These are phyloP conservation scores for Aphelinus certus DNA, from an alignment of 1,140 invertebrate species.

Conservation along the genomic window DNA sequence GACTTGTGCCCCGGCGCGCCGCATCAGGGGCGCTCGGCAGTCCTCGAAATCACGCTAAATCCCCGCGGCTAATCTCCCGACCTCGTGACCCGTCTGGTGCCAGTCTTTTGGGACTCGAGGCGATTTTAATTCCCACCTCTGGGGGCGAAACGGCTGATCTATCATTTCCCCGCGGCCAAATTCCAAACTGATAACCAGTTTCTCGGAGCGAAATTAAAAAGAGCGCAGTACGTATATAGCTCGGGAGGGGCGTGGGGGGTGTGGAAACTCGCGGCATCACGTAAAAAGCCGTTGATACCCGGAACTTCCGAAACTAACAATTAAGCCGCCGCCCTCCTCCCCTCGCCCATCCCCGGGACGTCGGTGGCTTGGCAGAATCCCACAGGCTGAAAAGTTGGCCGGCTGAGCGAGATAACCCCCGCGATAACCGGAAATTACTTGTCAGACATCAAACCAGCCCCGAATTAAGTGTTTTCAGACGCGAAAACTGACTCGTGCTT, in stretches of 20 bases:
- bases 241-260: not conserved
- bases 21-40: too few species aligned
- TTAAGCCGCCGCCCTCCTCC: constrained; percentile 9
- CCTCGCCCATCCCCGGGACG: not conserved
- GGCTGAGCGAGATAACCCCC: constrained; percentile 19
- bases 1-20: too few species aligned
- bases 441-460: constrained; percentile 44
- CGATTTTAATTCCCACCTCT: too few species aligned
- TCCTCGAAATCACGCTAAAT: too few species aligned
- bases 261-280: constrained; percentile 11
- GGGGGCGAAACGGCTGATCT: too few species aligned
- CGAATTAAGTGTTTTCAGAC: constrained; percentile 55
- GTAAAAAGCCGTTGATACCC: constrained; percentile 31
- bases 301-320: constrained; percentile 36
- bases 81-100: too few species aligned
- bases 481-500: constrained; percentile 44
- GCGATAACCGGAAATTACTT: constrained; percentile 58
- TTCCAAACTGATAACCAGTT: too few species aligned
- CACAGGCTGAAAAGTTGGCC: constrained; percentile 37
- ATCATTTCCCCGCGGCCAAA: too few species aligned
- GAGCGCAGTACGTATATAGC: too few species aligned
- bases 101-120: too few species aligned
- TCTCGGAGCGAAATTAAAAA: too few species aligned
- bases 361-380: constrained; percentile 38
- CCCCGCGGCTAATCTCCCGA: too few species aligned